These are phyloP conservation scores for Channa maculata DNA, from an alignment of 2,113 vertebrate genomes.

Conservation along the genomic window DNA sequence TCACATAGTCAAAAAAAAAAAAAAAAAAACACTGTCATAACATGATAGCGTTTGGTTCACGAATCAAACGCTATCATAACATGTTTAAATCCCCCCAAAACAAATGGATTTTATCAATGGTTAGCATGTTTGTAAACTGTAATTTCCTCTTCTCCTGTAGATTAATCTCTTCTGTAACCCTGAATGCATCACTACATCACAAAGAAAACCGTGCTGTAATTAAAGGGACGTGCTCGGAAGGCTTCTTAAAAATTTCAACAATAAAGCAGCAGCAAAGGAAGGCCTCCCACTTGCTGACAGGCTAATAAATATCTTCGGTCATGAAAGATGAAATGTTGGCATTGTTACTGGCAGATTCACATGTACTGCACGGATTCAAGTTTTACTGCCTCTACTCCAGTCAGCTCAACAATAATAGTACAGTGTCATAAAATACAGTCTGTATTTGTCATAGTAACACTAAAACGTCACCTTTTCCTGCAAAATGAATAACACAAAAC, in stretches of 20 bases:
- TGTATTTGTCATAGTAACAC: background rate
- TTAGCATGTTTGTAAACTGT: conserved; percentile 33
- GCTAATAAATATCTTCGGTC: conserved; percentile 53
- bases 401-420: conserved; percentile 17
- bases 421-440: background rate
- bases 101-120: conserved; percentile 18
- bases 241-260: conserved; percentile 39
- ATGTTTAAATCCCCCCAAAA: conserved; percentile 12
- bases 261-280: conserved; percentile 7
- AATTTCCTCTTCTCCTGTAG: conserved; percentile 18
- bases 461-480: background rate
- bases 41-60: no score
- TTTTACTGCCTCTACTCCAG: conserved; percentile 9
- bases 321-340: conserved; percentile 51
- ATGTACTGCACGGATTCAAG: conserved; percentile 38
- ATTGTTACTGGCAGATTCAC: conserved; percentile 49
- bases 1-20: background rate
- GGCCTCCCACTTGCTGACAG: conserved; percentile 56
- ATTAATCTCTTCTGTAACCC: conserved; percentile 20
- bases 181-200: conserved; percentile 13
- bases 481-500: no score
- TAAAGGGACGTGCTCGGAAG: conserved; percentile 42
- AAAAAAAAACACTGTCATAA: background rate
- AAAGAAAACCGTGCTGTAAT: conserved; percentile 42
- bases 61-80: background rate